Percentiles rank a stretch among this genome's conserved stretches.
Evolutionary conservation across 1,140 invertebrate species (phyloP).

Genomic region (Saccostrea echinata): DNA sequence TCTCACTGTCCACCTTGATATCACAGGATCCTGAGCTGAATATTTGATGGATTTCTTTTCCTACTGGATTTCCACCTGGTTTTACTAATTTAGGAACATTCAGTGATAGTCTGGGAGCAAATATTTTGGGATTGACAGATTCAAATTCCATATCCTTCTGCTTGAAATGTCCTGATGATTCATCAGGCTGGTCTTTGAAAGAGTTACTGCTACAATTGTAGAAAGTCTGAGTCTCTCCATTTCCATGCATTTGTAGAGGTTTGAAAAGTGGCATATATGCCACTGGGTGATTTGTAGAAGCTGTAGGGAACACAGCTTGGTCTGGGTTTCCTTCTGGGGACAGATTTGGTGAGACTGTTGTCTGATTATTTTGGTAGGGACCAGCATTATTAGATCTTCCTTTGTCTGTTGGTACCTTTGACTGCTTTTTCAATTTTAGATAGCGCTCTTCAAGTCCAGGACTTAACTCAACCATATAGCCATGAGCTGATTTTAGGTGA

Average conservation of each 20-base stretch:
- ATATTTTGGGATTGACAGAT: constrained; percentile 33
- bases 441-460: constrained; percentile 75
- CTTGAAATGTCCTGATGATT: constrained; percentile 53
- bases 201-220: constrained; percentile 50
- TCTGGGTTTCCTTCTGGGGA: neutral
- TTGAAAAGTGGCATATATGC: neutral
- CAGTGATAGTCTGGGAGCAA: neutral
- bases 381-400: neutral
- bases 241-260: neutral
- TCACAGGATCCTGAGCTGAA: constrained; percentile 48
- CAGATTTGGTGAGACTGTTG: neutral
- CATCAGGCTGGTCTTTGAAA: constrained; percentile 45
- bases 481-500: constrained; percentile 74
- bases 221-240: neutral
- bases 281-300: neutral
- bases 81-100: constrained; percentile 41
- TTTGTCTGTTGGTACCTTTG: neutral
- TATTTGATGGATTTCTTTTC: constrained; percentile 50
- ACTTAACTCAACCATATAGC: constrained; percentile 72
- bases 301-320: neutral
- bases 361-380: neutral
- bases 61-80: constrained; percentile 48
- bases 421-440: constrained; percentile 70
- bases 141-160: constrained; percentile 36
- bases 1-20: constrained; percentile 76